Evolutionary conservation across 2,797 vertebrate species (phyloP).

Genomic region (Tokudaia tokunoshimensis): DNA sequence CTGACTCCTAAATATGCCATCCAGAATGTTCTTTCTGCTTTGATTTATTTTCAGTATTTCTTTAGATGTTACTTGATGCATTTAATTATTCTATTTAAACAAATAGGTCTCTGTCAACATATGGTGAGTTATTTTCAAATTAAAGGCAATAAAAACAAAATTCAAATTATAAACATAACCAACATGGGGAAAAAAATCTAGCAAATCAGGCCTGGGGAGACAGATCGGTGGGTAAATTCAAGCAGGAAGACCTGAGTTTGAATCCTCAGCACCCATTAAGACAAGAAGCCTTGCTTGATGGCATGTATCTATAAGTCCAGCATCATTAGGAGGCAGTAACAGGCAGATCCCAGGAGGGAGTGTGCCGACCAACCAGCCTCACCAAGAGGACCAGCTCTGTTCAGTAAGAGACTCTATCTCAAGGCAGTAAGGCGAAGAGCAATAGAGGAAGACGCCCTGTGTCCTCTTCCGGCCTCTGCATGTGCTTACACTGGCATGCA

Average conservation of each 20-base stretch:
- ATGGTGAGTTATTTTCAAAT: constrained; percentile 64
- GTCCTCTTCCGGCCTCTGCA: not conserved
- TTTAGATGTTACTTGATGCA: constrained; percentile 34
- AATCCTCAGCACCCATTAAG: not conserved
- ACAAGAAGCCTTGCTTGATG: not conserved
- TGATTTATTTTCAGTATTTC: constrained; percentile 65
- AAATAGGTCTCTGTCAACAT: constrained; percentile 57
- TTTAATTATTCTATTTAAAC: constrained; percentile 59
- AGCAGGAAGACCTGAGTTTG: not conserved
- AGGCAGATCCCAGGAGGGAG: not conserved
- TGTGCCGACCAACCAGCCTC: not conserved
- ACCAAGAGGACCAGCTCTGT: not conserved
- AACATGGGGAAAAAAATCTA: not conserved
- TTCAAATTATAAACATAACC: not conserved
- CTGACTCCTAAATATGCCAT: constrained; percentile 33
- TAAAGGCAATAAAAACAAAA: constrained; percentile 19
- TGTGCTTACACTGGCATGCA: not conserved
- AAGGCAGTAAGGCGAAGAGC: not conserved
- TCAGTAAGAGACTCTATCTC: not conserved
- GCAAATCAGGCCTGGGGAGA: not conserved
- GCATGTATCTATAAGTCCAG: not conserved
- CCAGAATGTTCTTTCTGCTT: constrained; percentile 62
- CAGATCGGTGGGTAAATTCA: no score
- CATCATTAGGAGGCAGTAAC: not conserved
- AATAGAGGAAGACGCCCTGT: not conserved